Conservation (phyloP, 2,113 vertebrate genomes). For the Psittacara wagleri region DNA sequence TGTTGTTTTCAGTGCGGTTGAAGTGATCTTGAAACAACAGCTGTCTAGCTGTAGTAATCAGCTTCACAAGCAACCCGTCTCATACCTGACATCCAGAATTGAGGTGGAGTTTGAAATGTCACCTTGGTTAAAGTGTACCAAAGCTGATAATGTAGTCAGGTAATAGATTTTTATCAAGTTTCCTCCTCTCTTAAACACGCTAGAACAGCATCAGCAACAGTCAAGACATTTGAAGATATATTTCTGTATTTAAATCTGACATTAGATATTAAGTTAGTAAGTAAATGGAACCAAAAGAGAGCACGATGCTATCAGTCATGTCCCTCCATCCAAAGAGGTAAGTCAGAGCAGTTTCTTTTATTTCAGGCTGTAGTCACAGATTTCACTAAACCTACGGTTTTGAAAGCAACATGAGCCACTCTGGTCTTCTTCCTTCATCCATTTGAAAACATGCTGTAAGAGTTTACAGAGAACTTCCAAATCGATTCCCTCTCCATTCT, state of each 20-base stretch:
- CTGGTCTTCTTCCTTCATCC: constrained; percentile 15
- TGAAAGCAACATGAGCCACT: constrained; percentile 44
- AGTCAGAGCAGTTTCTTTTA: neutral
- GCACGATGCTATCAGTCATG: neutral
- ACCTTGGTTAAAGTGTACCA: neutral
- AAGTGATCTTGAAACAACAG: neutral
- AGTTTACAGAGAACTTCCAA: constrained; percentile 55
- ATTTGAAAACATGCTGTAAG: constrained; percentile 26
- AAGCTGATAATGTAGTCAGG: neutral
- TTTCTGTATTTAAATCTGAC: neutral
- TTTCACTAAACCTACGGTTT: constrained; percentile 54
- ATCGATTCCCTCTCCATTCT: constrained; percentile 37
- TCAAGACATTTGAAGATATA: neutral
- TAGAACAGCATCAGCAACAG: neutral
- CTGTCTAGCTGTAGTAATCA: neutral
- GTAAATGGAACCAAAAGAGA: neutral
- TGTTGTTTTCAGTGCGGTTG: neutral
- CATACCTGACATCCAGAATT: neutral
- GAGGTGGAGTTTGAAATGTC: neutral
- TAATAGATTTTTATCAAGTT: neutral
- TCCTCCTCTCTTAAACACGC: neutral
- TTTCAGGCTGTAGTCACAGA: neutral
- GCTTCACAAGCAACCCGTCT: neutral
- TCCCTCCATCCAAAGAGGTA: neutral
- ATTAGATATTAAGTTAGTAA: neutral